Percentiles rank a stretch among this genome's conserved stretches.
Evolutionary conservation across 2,888 invertebrate species (phyloP).

Genomic region (Neelides folsomi): DNA sequence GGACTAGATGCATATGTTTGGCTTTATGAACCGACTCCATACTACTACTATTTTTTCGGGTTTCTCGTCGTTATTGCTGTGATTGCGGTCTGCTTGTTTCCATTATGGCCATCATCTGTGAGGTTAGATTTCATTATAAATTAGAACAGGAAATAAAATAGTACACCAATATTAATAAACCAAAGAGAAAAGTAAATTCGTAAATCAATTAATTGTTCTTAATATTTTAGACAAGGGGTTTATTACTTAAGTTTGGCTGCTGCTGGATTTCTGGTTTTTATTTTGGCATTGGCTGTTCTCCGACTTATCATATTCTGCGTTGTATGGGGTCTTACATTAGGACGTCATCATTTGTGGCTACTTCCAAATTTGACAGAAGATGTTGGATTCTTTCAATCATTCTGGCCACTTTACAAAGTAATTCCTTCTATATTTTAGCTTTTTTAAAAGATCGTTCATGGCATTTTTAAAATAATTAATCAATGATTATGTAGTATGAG

Average conservation of each 20-base stretch:
- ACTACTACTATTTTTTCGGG: conserved; percentile 90
- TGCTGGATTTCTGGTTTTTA: conserved; percentile 85
- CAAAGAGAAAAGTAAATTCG: too few species aligned
- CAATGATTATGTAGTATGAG: conserved; percentile 51
- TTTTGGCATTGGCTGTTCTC: conserved; percentile 76
- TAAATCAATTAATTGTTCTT: too few species aligned
- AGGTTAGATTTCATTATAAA: too few species aligned
- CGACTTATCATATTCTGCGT: conserved; percentile 81
- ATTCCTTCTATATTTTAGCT: conserved; percentile 17
- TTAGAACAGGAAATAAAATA: background rate
- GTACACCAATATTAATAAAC: too few species aligned
- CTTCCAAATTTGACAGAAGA: conserved; percentile 98
- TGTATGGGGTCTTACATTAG: conserved; percentile 75
- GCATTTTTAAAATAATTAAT: conserved; percentile 3
- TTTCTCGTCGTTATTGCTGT: conserved; percentile 76
- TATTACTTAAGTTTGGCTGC: conserved; percentile 93
- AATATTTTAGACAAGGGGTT: conserved; percentile 60
- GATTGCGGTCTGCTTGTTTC: conserved; percentile 91
- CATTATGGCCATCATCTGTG: conserved; percentile 93
- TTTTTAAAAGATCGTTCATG: conserved; percentile 34
- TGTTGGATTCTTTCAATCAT: conserved; percentile 96
- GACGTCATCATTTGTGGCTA: conserved; percentile 90
- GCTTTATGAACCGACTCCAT: conserved; percentile 93
- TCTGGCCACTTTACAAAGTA: conserved; percentile 90
- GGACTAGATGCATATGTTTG: conserved; percentile 91